A percentile compares a stretch with the other conserved stretches of the same genome.
Conservation (phyloP, 92 coral and sea anemone species). For the Porites cylindrica region DNA sequence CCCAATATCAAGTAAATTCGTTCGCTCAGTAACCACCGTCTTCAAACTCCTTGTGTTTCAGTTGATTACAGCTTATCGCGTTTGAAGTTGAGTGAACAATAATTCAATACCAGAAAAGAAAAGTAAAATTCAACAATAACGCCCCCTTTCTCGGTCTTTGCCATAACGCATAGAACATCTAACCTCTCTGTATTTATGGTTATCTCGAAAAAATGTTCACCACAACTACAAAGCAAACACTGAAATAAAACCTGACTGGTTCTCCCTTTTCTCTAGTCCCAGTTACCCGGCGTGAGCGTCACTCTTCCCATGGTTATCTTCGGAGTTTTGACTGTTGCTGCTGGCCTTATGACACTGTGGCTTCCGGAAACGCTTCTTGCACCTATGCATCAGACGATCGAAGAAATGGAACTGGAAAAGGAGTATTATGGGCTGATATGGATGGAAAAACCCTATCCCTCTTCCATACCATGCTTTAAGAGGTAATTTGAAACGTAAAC, state of each 20-base stretch:
- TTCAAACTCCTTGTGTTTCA: too few relatives aligned
- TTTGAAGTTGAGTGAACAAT: too few relatives aligned
- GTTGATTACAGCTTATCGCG: too few relatives aligned
- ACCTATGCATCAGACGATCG: slow-evolving; percentile 75
- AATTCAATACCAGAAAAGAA: too few relatives aligned
- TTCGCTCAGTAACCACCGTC: too few relatives aligned
- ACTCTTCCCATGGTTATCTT: slow-evolving; percentile 73
- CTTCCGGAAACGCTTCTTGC: slow-evolving; percentile 79
- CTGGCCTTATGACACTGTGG: slow-evolving; percentile 64
- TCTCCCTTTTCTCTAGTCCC: background rate
- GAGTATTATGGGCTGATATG: slow-evolving; percentile 39
- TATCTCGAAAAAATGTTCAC: too few relatives aligned
- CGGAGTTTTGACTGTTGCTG: slow-evolving; percentile 63
- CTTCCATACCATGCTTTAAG: background rate
- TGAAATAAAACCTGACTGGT: background rate
- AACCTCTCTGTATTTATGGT: too few relatives aligned
- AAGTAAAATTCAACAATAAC: too few relatives aligned
- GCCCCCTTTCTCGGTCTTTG: too few relatives aligned
- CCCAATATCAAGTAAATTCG: too few relatives aligned
- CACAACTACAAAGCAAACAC: too few relatives aligned
- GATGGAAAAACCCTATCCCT: slow-evolving; percentile 14
- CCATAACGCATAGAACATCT: too few relatives aligned
- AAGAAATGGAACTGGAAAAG: slow-evolving; percentile 35
- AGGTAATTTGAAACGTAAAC: background rate
- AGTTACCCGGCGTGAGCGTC: slow-evolving; percentile 56